phyloP scores from a whole-genome alignment of 2,113 vertebrate species.

The Crotophaga sulcirostris region DNA sequence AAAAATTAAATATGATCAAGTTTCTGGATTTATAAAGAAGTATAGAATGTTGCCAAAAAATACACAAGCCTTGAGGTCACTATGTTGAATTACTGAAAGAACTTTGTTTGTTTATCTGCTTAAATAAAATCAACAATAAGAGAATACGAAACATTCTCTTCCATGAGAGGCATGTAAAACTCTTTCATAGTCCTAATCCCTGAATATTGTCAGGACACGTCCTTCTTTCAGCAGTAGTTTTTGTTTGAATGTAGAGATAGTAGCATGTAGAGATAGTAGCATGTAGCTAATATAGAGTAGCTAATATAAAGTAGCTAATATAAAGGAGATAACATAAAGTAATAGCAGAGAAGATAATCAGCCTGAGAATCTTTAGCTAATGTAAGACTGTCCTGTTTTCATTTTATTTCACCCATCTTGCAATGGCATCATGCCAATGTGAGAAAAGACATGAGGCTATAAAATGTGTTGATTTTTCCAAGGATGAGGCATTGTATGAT shows the following conservation, averaged over 20 bases:
- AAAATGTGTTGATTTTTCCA: neutral
- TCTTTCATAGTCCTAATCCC: constrained; percentile 13
- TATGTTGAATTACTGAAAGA: neutral
- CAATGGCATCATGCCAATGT: neutral
- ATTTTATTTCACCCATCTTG: neutral
- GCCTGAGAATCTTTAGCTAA: neutral
- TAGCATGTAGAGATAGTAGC: no score
- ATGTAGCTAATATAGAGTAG: no score
- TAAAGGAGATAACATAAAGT: neutral
- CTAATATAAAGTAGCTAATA: no score
- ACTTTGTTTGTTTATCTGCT: neutral
- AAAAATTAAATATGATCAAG: neutral
- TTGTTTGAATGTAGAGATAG: constrained; percentile 42
- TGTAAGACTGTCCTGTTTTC: neutral
- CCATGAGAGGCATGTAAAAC: neutral
- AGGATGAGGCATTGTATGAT: neutral
- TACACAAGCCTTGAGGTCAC: neutral
- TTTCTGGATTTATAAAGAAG: neutral
- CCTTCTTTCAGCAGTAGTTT: constrained; percentile 24
- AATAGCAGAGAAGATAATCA: neutral
- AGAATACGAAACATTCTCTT: neutral
- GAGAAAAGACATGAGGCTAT: neutral
- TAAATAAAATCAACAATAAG: neutral
- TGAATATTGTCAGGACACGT: neutral
- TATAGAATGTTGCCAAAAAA: neutral